Evolutionary conservation across 2,888 invertebrate genomes (phyloP).

Genomic region (Diarsia mendica): DNA sequence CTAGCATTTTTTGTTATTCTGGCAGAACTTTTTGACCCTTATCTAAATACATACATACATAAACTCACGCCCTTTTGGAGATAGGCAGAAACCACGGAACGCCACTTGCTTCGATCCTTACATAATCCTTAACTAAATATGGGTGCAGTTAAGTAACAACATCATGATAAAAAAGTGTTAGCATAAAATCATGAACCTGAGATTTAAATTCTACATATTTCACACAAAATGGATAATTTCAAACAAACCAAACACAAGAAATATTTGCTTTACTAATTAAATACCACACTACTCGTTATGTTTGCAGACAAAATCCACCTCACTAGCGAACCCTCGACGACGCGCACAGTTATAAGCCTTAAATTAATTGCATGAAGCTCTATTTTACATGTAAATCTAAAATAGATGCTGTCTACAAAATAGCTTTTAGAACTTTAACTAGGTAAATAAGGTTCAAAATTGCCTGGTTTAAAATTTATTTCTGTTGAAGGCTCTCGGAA

Average conservation of each 20-base stretch:
- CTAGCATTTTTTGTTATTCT: neutral
- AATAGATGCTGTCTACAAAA: neutral
- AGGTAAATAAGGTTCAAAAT: slow-evolving; percentile 2
- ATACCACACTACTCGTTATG: slow-evolving; percentile 5
- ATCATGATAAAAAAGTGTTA: too few species aligned
- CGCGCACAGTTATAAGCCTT: slow-evolving; percentile 10
- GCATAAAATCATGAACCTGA: too few species aligned
- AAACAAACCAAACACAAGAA: slow-evolving; percentile 16
- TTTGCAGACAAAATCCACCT: slow-evolving; percentile 8
- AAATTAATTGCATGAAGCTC: neutral
- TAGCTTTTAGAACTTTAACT: neutral
- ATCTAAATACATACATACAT: neutral
- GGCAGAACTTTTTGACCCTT: neutral
- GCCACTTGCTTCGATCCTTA: too few species aligned
- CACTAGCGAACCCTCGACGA: neutral
- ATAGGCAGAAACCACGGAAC: too few species aligned
- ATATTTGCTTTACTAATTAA: slow-evolving; percentile 43
- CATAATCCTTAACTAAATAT: too few species aligned
- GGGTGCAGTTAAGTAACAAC: too few species aligned
- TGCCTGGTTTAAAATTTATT: neutral
- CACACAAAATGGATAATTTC: neutral
- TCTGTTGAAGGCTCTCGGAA: neutral
- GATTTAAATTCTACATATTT: neutral
- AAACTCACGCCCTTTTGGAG: too few species aligned
- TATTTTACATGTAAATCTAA: slow-evolving; percentile 17